Conservation (phyloP, 2,113 vertebrate species). For the Tachysurus vachellii region DNA sequence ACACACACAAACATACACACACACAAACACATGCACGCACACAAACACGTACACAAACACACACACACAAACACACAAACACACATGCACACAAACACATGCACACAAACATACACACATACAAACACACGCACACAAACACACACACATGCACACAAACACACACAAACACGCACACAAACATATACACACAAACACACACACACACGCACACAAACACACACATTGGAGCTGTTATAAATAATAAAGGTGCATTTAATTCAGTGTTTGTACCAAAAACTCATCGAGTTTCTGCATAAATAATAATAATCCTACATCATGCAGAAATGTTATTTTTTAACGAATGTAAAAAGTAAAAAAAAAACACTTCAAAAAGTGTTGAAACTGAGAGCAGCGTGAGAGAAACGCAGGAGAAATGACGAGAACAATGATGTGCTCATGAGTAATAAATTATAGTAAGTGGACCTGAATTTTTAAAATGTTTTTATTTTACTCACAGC, state of each 20-base stretch:
- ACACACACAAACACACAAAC: too few relatives aligned
- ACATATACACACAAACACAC: too few relatives aligned
- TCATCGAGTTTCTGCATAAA: neutral
- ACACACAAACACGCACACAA: too few relatives aligned
- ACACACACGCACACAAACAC: neutral
- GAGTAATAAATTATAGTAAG: neutral
- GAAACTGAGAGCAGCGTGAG: neutral
- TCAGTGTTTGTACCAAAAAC: constrained; percentile 19
- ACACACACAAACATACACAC: neutral
- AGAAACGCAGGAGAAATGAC: neutral
- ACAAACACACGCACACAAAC: too few relatives aligned
- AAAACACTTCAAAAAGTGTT: neutral
- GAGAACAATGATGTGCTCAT: neutral
- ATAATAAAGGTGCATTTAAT: neutral
- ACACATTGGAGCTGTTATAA: neutral
- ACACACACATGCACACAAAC: too few relatives aligned
- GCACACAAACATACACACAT: too few relatives aligned
- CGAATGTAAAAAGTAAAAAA: neutral
- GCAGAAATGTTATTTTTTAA: neutral
- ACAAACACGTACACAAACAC: too few relatives aligned
- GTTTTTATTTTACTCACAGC: constrained; percentile 4
- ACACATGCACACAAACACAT: too few relatives aligned
- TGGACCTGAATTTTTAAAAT: neutral
- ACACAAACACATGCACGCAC: neutral
- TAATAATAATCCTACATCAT: neutral